Evolutionary conservation across 2,113 vertebrate genomes (phyloP).

Genomic region (Motacilla alba): DNA sequence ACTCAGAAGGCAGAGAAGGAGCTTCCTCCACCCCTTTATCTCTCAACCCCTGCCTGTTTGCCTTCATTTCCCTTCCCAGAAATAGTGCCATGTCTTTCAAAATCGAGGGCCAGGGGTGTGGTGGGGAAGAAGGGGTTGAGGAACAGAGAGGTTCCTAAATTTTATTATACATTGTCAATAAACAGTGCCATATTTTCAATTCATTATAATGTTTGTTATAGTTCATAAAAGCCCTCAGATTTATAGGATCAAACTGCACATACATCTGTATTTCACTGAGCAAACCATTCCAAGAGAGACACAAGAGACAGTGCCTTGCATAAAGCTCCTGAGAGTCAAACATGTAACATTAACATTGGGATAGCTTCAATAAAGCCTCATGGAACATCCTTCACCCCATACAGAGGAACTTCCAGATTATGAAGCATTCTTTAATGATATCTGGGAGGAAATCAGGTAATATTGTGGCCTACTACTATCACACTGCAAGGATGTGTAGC

Average conservation of each 20-base stretch:
- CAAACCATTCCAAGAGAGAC: not conserved
- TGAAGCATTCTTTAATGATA: not conserved
- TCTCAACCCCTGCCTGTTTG: no score
- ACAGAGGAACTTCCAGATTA: not conserved
- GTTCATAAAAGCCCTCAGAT: not conserved
- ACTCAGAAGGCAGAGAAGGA: not conserved
- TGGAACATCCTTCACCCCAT: not conserved
- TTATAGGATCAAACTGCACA: not conserved
- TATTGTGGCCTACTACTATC: not conserved
- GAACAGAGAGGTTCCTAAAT: not conserved
- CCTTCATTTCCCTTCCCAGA: not conserved
- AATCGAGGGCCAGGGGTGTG: accelerated
- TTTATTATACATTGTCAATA: not conserved
- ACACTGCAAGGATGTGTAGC: not conserved
- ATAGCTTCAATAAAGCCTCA: not conserved
- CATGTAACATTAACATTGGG: not conserved
- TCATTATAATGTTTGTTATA: not conserved
- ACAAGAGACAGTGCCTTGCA: not conserved
- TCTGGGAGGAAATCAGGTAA: not conserved
- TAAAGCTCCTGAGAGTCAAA: not conserved
- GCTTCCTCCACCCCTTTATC: not conserved
- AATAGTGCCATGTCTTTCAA: not conserved
- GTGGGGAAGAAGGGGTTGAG: not conserved
- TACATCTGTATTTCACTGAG: not conserved
- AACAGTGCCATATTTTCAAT: not conserved